Base-by-base conservation (phyloP, 2,797 vertebrate genomes). In the Heterohyrax brucei region DNA sequence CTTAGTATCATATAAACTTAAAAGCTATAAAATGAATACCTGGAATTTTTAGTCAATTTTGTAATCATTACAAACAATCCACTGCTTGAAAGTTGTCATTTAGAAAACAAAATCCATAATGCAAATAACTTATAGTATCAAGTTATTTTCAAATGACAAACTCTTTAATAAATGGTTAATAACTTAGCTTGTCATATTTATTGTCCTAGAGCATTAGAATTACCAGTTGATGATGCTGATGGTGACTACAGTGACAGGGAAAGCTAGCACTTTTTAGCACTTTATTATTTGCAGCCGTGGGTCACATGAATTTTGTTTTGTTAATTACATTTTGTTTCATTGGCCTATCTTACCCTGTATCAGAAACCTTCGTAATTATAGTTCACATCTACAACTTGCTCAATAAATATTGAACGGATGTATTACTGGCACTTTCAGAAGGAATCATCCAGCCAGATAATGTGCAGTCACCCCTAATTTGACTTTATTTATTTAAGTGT, bases 1-100 rank as follows among this genome's bases (percentile, higher is more conserved):
- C 86, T 97, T 95, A 91, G 96, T 96, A 98, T 95, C 70, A 96
- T 97, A 97, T 79, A 86, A 86, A 59, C 81, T 72, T 96, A 94
- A 94, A 95, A 96, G 92, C 75, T 95, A 66, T 95, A 91, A 77
- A 73, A 18, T 94, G 64, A 81, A 84, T 96, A 95, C 91, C 93
- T 94, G 78, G 73, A 62, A 94, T 87, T 81, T 91, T 95, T 86
- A 76, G 87, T 95, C 70, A 89, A 81, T 89, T 97, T 93, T 92
- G 18, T 87, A 95, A 89, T 93, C 28, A 66, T 83, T 92, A 39
- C 48, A 96, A 96, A 92, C 72, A 96, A 87, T 87, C 50, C 56
- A 73, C 61, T 68, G n/a, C 73, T 93, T 87, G 73, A 96, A 92
- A 96, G 1, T 87, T 91, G 95, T 76, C 62, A 10, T 44, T 82